Evolutionary conservation across 2,888 invertebrate species (phyloP).

Genomic region (Acanthacorydalis orientalis): DNA sequence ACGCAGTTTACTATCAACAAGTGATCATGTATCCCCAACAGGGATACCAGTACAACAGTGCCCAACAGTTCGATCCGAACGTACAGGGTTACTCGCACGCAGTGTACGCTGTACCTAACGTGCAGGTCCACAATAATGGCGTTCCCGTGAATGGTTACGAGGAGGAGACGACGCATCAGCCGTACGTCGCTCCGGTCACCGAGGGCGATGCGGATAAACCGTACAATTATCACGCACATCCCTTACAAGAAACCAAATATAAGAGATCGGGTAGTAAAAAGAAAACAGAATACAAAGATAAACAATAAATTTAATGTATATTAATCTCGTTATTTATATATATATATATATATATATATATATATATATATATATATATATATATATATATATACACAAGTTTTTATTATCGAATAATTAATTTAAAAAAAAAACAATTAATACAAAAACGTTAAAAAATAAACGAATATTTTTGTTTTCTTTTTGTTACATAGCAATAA

Average conservation of each 20-base stretch:
- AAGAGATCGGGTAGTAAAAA: slow-evolving; percentile 3
- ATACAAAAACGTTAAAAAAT: background rate
- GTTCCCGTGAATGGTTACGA: too few relatives aligned
- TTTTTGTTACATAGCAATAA: background rate
- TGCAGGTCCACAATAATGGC: too few relatives aligned
- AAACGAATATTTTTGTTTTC: background rate
- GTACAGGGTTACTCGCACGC: too few relatives aligned
- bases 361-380: background rate
- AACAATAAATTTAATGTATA: background rate
- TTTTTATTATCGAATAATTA: too few relatives aligned
- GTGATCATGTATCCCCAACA: too few relatives aligned
- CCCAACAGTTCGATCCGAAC: too few relatives aligned
- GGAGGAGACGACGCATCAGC: too few relatives aligned
- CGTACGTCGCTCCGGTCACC: background rate
- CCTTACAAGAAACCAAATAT: slow-evolving; percentile 9
- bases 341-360: background rate
- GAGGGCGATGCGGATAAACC: slow-evolving; percentile 2
- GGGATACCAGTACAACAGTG: too few relatives aligned
- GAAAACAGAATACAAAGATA: background rate
- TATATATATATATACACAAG: background rate
- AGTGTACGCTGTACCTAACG: too few relatives aligned
- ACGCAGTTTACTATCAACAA: too few relatives aligned
- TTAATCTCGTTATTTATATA: too few relatives aligned
- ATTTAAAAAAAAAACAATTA: too few relatives aligned
- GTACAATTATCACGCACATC: slow-evolving; percentile 15